phyloP scores from a whole-genome alignment of 2,797 vertebrate genomes.

The Hoplostethus atlanticus region DNA sequence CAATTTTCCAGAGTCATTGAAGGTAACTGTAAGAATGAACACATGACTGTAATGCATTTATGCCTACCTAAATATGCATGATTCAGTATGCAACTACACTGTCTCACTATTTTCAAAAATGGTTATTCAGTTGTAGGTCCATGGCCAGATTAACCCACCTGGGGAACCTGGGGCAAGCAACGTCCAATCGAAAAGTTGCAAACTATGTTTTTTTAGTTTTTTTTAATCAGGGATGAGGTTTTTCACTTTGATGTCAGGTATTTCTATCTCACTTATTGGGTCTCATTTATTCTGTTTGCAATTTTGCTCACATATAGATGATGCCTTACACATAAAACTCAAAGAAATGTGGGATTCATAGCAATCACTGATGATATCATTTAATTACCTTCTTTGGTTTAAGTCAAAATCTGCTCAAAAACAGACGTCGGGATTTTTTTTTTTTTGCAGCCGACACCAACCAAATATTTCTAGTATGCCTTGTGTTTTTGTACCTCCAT shows the following conservation, averaged over 20 bases:
- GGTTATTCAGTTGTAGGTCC: too few species aligned
- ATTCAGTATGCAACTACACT: too few species aligned
- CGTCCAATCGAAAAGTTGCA: too few species aligned
- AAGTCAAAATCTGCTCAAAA: not conserved
- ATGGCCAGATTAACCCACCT: too few species aligned
- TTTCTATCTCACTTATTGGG: not conserved
- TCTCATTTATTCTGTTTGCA: not conserved
- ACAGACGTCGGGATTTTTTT: not conserved
- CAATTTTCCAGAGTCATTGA: too few species aligned
- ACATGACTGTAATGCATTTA: too few species aligned
- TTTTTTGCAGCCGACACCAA: not conserved
- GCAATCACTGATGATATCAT: not conserved
- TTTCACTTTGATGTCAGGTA: not conserved
- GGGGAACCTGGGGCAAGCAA: too few species aligned
- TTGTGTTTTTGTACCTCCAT: not conserved
- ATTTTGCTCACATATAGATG: constrained; percentile 1
- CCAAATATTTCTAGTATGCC: not conserved
- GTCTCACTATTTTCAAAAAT: too few species aligned
- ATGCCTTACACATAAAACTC: not conserved
- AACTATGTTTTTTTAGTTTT: not conserved
- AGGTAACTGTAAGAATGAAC: too few species aligned
- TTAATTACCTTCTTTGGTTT: not conserved
- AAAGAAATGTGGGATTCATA: not conserved
- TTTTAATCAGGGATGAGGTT: not conserved
- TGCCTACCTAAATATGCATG: too few species aligned